Base-by-base conservation (phyloP, 2,888 invertebrate species). In the Fragum whitleyi region DNA sequence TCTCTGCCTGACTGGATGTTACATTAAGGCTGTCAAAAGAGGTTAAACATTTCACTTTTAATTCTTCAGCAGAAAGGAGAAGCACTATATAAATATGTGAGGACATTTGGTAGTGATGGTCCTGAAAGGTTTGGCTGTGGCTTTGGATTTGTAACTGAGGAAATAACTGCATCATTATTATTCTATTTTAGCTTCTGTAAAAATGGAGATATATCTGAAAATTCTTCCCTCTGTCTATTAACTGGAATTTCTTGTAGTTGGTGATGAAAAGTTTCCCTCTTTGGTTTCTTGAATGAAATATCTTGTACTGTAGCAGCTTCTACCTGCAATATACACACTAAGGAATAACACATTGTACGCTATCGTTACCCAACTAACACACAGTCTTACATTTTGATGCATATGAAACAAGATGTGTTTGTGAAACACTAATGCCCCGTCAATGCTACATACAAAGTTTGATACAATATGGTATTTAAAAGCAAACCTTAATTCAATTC, bases 211-310 rank as follows among this genome's bases (percentile, higher is more conserved):
- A n/a, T n/a, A n/a, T n/a, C n/a, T n/a, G 21, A 7, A 7, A 2
- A 3, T 21, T 11, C 16, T 59, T 39, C 14, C 61, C 73, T n/a
- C 23, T 32, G 16, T 11, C 5, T 26, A 6, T 28, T 7, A 6
- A 53, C n/a, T n/a, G 36, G 55, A 26, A 28, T 75, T 75, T 47
- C 71, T 79, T 3, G 72, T 69, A 1, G 36, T 42, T 6, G 70
- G 65, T 23, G 79, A 74, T n/a, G 72, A 71, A 28, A 79, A 79
- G 26, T 79, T 75, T 47, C 71, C 71, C 0, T 72, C 67, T 2
- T 16, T 7, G 26, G 73, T 57, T 26, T 36, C 23, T 16, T 5
- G 14, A 51, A 51, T 51, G 51, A 51, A 16, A 51, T 51, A 21
- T 51, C 6, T 51, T 51, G 51, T 7, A 51, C 21, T n/a, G 21